Conservation (phyloP, 2,113 vertebrate genomes). For the Zingel zingel region DNA sequence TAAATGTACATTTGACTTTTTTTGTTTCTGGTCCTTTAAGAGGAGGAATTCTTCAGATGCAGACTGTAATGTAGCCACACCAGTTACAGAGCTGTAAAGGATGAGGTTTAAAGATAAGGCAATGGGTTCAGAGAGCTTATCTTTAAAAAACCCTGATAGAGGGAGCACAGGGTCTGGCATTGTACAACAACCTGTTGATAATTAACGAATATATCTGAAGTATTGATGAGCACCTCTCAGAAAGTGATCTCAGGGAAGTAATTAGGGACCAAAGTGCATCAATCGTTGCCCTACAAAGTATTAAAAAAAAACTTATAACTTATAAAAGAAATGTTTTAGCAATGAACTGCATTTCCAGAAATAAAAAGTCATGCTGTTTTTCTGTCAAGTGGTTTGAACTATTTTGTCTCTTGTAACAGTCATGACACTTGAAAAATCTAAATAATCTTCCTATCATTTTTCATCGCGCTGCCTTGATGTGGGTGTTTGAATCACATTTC, state of each 20-base stretch:
- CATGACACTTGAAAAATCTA: neutral
- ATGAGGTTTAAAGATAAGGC: slow-evolving; percentile 71
- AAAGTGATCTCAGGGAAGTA: slow-evolving; percentile 60
- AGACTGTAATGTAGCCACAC: slow-evolving; percentile 49
- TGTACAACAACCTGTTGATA: slow-evolving; percentile 76
- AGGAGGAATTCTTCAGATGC: slow-evolving; percentile 38
- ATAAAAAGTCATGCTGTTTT: neutral
- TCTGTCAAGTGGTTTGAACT: neutral
- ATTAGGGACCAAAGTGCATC: slow-evolving; percentile 55
- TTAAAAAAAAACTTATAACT: neutral
- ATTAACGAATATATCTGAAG: slow-evolving; percentile 71
- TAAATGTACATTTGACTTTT: neutral
- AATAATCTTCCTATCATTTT: neutral
- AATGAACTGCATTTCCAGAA: neutral
- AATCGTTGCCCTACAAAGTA: slow-evolving; percentile 22
- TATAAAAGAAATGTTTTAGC: neutral
- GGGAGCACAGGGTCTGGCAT: slow-evolving; percentile 63
- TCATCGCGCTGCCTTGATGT: neutral
- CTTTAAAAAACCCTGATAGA: slow-evolving; percentile 64
- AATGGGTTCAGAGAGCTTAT: slow-evolving; percentile 78
- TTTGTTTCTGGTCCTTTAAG: neutral
- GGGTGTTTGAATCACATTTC: neutral
- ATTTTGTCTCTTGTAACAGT: neutral
- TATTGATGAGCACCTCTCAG: slow-evolving; percentile 67
- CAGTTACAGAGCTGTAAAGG: slow-evolving; percentile 62